These are phyloP conservation scores for Macrostomum lignano DNA, from an alignment of 1,140 invertebrate genomes.

Conservation along the genomic window DNA sequence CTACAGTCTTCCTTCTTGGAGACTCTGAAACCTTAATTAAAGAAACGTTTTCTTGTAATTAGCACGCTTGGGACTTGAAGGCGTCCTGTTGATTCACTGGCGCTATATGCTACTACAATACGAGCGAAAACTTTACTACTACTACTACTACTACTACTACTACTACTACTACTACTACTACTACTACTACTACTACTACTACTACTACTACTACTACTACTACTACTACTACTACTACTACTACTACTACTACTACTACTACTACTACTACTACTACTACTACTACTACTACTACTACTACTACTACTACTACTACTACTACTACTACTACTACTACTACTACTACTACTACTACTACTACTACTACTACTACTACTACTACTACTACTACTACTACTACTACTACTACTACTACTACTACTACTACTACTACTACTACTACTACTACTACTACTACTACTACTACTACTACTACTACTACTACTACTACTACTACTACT, in stretches of 20 bases:
- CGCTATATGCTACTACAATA: no score
- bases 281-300: slow-evolving; percentile 7
- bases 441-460: slow-evolving; percentile 7
- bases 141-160: no score
- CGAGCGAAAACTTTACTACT: no score
- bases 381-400: slow-evolving; percentile 7
- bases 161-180: no score
- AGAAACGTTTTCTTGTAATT: no score
- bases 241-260: slow-evolving; percentile 7
- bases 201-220: no score
- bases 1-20: no score
- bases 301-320: slow-evolving; percentile 7
- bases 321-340: slow-evolving; percentile 7
- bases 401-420: slow-evolving; percentile 7
- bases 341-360: slow-evolving; percentile 7
- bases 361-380: slow-evolving; percentile 7
- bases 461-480: slow-evolving; percentile 7
- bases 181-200: no score
- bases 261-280: slow-evolving; percentile 7
- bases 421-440: slow-evolving; percentile 7
- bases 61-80: no score
- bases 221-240: no score
- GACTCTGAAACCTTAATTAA: no score
- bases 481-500: slow-evolving; percentile 7
- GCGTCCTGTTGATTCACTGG: no score